A percentile compares a stretch with the other conserved stretches of the same genome.
Evolutionary conservation across 1,140 invertebrate genomes (phyloP).

Genomic region (Platyscapa corneri): DNA sequence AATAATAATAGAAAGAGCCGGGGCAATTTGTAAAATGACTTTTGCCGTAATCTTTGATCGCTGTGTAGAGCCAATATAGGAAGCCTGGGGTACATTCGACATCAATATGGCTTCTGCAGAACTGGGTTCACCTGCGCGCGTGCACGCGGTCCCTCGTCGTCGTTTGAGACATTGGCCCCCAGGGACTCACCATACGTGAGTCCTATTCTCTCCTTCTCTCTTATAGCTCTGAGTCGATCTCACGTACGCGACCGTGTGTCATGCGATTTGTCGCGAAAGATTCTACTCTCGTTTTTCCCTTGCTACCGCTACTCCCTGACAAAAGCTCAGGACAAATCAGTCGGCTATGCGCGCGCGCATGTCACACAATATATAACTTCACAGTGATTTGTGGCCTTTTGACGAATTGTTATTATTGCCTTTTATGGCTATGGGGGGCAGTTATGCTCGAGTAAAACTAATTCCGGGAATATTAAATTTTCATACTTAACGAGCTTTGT

Average conservation of each 20-base stretch:
- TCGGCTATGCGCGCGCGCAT: neutral
- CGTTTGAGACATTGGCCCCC: constrained; percentile 74
- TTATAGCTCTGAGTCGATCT: constrained; percentile 49
- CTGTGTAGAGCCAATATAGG: neutral
- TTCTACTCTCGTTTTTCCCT: constrained; percentile 44
- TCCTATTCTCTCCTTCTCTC: constrained; percentile 55
- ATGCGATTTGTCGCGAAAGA: constrained; percentile 60
- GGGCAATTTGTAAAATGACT: neutral
- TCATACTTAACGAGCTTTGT: constrained; percentile 48
- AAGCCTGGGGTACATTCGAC: neutral
- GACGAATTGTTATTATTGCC: constrained; percentile 48
- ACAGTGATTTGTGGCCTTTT: constrained; percentile 46
- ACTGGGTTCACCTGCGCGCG: constrained; percentile 34
- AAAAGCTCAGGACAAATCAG: neutral
- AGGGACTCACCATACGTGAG: constrained; percentile 67
- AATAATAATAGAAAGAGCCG: neutral
- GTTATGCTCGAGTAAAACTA: constrained; percentile 20
- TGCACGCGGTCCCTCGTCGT: constrained; percentile 63
- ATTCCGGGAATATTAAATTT: constrained; percentile 46
- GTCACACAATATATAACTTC: constrained; percentile 6
- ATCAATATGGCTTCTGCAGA: neutral
- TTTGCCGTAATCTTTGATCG: neutral
- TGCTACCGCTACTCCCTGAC: neutral
- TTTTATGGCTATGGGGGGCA: constrained; percentile 23
- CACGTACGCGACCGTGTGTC: constrained; percentile 61